Evolutionary conservation across 2,797 vertebrate species (phyloP), one percentile per base, ranked within the genome.

Genomic region (Siniperca undulata): DNA sequence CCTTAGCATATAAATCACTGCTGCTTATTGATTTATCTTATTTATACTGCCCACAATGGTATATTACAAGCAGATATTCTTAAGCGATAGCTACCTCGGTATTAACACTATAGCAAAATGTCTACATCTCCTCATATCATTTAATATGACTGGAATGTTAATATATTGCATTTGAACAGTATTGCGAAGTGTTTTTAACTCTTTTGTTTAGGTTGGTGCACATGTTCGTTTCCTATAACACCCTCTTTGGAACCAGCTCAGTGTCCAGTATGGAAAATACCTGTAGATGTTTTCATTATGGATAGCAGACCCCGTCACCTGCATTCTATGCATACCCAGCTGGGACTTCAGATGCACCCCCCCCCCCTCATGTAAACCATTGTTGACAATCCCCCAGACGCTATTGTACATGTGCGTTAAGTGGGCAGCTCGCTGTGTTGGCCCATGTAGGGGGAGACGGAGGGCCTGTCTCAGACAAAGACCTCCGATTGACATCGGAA

Each of bases 401-500:
- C 75, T 55, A 70, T 86, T 88, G 74, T 77, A 58, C 80, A 72
- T 60, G 69, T 46, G 72, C 24, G 69, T 74, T 22, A 46, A 69
- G 92, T 90, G 88, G 91, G 88, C 86, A 81, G 89, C 83, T 87
- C 24, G 48, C 72, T n/a, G 86, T 48, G 85, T 81, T 36, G 80
- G 74, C 68, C 71, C 79, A 59, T 77, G 70, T 40, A 11, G 75
- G 62, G 77, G 80, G 88, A 83, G 81, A 83, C 60, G 75, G 86
- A 74, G 89, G 81, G 68, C 50, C 55, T 3, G 56, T 58, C 75
- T 82, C 61, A 60, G 83, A 94, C 94, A 96, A 95, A 95, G 94
- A 86, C 89, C 83, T 88, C 77, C 78, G 74, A 88, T 95, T 95
- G 94, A 95, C 78, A 17, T 68, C 9, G 30, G 77, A 91, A 96